phyloP scores from a whole-genome alignment of 1,140 invertebrate species.

The Nymphalis io region DNA sequence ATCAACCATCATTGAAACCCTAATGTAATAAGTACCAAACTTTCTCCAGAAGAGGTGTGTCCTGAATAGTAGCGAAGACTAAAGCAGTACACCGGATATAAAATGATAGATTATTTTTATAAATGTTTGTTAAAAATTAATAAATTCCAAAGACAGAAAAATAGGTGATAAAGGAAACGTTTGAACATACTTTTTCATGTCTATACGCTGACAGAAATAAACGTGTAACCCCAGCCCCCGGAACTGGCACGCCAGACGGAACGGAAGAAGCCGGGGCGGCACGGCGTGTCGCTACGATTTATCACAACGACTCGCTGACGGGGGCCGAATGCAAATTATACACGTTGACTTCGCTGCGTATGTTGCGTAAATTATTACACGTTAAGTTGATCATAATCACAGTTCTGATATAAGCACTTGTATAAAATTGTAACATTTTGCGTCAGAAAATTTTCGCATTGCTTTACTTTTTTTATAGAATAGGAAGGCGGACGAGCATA shows the following conservation, averaged over 20 bases:
- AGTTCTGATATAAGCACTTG: not conserved
- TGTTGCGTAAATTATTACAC: conserved; percentile 11
- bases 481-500: too few species aligned
- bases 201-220: conserved; percentile 20
- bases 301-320: conserved; percentile 24
- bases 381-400: not conserved
- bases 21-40: too few species aligned
- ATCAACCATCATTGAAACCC: too few species aligned
- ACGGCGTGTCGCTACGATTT: conserved; percentile 30
- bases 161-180: not conserved
- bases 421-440: not conserved
- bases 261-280: conserved; percentile 25
- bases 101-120: too few species aligned
- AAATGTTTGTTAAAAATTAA: too few species aligned
- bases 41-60: too few species aligned
- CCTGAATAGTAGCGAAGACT: too few species aligned
- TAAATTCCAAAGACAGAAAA: too few species aligned
- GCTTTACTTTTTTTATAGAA: too few species aligned
- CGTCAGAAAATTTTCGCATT: too few species aligned
- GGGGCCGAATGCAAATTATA: conserved; percentile 28
- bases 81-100: too few species aligned
- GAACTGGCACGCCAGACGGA: conserved; percentile 25
- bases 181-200: not conserved
- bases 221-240: conserved; percentile 10
- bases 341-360: not conserved